Base-by-base conservation (phyloP, 1,140 invertebrate genomes). In the Drosophila tropicalis region DNA sequence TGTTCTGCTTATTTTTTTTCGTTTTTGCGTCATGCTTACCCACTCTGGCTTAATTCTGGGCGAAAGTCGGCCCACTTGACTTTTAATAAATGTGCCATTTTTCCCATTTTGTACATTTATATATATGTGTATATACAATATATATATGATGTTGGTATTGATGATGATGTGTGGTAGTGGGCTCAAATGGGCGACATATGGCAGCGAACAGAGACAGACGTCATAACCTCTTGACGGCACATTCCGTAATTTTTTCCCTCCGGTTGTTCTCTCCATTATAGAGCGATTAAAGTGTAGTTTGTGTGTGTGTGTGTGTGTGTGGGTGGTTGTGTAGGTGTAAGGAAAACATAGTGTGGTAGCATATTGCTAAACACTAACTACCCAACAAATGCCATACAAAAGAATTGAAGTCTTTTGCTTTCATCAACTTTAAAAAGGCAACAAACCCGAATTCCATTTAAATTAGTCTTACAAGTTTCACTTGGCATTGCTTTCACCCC, bases 41-140 rank as follows among this genome's bases (percentile, higher is more conserved):
- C 44, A 15, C 44, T 47, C 44, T 47, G 47, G 57, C 56, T 70
- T 74, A 77, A 74, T 70, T 69, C 54, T 36, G 34, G 34, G 34
- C 7, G n/a, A 36, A 36, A 36, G 9, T 36, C 22, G 66, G 61
- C 61, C 71, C 65, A 66, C 62, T 76, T 73, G 66, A 58, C 70
- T 76, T 76, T 73, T 69, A 69, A 76, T 72, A 72, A 76, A 67
- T 72, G 61, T 56, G 65, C 19, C 40, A 44, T 60, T 56, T 66
- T 70, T 47, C 29, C 68, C 29, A 29, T 29, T 29, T 29, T 29
- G 29, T 47, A 47, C 44, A 47, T 17, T 17, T 47, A 47, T 17
- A 47, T 47, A 47, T 47, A 47, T 15, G 6, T 17, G 5, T 44
- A 44, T 17, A 41, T 15, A 41, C 5, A 41, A 17, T 17, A 10